Base-by-base conservation (phyloP, 2,888 invertebrate genomes). In the Cactoblastis cactorum region DNA sequence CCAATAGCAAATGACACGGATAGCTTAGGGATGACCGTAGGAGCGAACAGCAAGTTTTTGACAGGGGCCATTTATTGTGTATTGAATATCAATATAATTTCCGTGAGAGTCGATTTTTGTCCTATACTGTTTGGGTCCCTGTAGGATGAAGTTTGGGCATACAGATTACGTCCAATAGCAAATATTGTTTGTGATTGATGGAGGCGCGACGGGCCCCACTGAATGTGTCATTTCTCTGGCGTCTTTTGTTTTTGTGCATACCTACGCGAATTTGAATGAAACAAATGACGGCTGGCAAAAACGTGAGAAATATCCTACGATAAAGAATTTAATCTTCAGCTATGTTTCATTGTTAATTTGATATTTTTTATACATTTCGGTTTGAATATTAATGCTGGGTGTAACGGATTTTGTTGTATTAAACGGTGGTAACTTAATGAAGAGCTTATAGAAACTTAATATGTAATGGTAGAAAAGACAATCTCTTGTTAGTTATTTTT, bases 31-130 rank as follows among this genome's bases (percentile, higher is more conserved):
- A 88, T 90, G 89, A 89, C 88, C 89, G 89, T 86, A 88, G 84
- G 83, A 88, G 87, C 83, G 88, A 88, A 87, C 88, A 88, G 87
- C 86, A 87, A 87, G 89, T 88, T 89, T 89, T 84, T 89, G 90
- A 90, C 89, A 90, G 88, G 71, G 67, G 70, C 84, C 86, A 90
- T 90, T 89, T 88, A 80, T 89, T 88, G 89, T 89, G 84, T 89
- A 90, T 90, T 89, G 89, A 89, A 90, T 90, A 90, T 89, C 89
- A 89, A 90, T 90, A 89, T 88, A 88, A 89, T 89, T 87, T 87
- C 81, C 83, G 83, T 83, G 85, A 79, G 85, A 89, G 87, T 88
- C 79, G 83, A 88, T 88, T 86, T 84, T 87, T 86, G 86, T 79
- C 75, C 72, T 81, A 82, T 85, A 83, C 79, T 79, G 70, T 73